Evolutionary conservation across 2,113 vertebrate genomes (phyloP).

Genomic region (Progne subis): DNA sequence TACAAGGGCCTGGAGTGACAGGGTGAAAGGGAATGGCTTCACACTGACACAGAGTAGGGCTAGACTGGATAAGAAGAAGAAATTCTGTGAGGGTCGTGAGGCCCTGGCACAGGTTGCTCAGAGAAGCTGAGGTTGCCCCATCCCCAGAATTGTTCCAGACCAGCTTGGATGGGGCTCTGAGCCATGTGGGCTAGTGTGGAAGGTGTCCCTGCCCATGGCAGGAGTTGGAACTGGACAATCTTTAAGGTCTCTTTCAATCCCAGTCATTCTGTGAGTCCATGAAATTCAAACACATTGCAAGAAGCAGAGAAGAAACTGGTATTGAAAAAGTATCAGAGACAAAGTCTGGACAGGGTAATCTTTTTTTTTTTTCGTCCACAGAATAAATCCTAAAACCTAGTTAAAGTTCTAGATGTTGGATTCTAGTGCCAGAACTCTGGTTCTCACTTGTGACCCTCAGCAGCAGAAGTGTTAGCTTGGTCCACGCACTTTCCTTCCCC

Average conservation of each 20-base stretch:
- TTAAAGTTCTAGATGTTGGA: neutral
- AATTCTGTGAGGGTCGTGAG: neutral
- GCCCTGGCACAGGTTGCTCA: neutral
- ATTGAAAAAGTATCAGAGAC: neutral
- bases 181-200: fast-evolving
- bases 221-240: neutral
- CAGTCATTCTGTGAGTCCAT: neutral
- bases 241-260: neutral
- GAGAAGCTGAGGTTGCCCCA: neutral
- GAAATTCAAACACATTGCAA: neutral
- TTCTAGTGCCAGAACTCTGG: neutral
- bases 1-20: neutral
- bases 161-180: neutral
- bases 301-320: neutral
- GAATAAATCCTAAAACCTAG: neutral
- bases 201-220: neutral
- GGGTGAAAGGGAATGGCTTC: neutral
- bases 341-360: neutral
- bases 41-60: fast-evolving
- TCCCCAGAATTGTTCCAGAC: fast-evolving
- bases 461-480: neutral
- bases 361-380: neutral
- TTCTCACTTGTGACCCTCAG: neutral
- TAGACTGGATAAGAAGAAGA: neutral
- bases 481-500: neutral